Evolutionary conservation across 2,888 invertebrate species (phyloP), one percentile per base, ranked within the genome.

Genomic region (Apomyelois bistriatella): DNA sequence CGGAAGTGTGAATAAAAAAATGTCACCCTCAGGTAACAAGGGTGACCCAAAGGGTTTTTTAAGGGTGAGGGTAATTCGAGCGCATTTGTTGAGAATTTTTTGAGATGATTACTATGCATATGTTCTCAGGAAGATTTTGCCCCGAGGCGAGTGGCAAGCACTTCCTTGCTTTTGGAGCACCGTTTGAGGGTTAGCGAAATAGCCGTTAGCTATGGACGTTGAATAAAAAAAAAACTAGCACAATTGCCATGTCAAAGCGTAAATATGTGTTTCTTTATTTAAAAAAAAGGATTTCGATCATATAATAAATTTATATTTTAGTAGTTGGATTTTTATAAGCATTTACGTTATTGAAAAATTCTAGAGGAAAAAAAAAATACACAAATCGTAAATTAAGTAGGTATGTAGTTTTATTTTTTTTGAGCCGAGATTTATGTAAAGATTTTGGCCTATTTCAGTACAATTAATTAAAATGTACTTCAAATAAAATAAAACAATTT

Each of bases 1-100:
- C 85, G 86, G 88, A 89, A 88, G 88, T 88, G 85, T 88, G 84
- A 87, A 88, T 85, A 83, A 88, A 88, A 28, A 89, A 88, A 84
- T 80, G 81, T 85, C 84, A 82, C 88, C 89, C 89, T 77, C 85
- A 87, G 86, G 85, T 84, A 82, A 67, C 62, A 82, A 79, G 84
- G 88, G 86, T 85, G 79, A 81, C 85, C 86, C 82, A 60, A 68
- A 76, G 70, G 62, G 65, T 77, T 79, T 83, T 83, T 81, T 72
- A 65, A 76, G 72, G 74, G 64, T 66, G 66, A 67, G 72, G 75
- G 87, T 82, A 87, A 88, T 75, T 68, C 73, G 87, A 86, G 85
- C 78, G 75, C 66, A 70, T 70, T 72, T 74, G 72, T 74, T 75
- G 64, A 32, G 74, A 78, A 76, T 78, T 73, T 78, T 73, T 78